Conservation (phyloP, 2,888 invertebrate species). For the Gandaritis pyraliata region DNA sequence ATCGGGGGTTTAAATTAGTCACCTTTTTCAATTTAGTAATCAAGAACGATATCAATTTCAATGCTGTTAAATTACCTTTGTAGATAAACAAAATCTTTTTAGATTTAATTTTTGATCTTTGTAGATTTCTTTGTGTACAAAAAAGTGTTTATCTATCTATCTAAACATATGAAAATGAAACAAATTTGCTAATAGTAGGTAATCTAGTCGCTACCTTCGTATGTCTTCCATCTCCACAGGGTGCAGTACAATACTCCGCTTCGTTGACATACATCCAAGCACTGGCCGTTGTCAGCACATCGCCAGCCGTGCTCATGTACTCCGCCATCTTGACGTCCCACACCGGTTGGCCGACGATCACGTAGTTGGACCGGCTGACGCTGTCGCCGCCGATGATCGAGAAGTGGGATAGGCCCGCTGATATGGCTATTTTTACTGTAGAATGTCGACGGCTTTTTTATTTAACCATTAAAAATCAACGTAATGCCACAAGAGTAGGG, state of each 20-base stretch:
- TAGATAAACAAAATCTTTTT: too few species aligned
- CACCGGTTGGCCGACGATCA: constrained; percentile 86
- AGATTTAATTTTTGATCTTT: too few species aligned
- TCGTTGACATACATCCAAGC: constrained; percentile 86
- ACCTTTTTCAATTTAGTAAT: too few species aligned
- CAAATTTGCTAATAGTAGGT: too few species aligned
- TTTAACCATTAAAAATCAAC: neutral
- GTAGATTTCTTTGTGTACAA: too few species aligned
- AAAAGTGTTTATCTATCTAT: too few species aligned
- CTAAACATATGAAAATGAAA: too few species aligned
- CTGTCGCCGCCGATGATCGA: constrained; percentile 77
- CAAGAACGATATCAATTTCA: too few species aligned
- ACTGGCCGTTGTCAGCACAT: constrained; percentile 84
- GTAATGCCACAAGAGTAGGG: too few species aligned
- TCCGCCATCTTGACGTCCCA: constrained; percentile 83
- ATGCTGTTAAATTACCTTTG: too few species aligned
- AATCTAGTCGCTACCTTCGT: constrained; percentile 76
- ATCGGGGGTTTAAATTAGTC: too few species aligned
- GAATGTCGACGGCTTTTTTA: too few species aligned
- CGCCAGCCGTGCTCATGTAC: constrained; percentile 81
- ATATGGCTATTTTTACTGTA: constrained; percentile 86
- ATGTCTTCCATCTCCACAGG: constrained; percentile 80
- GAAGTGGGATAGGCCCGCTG: constrained; percentile 84
- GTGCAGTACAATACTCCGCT: constrained; percentile 84
- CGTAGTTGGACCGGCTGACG: constrained; percentile 79